Evolutionary conservation across 2,888 invertebrate genomes (phyloP).

Genomic region (Leptarthrus brevirostris): DNA sequence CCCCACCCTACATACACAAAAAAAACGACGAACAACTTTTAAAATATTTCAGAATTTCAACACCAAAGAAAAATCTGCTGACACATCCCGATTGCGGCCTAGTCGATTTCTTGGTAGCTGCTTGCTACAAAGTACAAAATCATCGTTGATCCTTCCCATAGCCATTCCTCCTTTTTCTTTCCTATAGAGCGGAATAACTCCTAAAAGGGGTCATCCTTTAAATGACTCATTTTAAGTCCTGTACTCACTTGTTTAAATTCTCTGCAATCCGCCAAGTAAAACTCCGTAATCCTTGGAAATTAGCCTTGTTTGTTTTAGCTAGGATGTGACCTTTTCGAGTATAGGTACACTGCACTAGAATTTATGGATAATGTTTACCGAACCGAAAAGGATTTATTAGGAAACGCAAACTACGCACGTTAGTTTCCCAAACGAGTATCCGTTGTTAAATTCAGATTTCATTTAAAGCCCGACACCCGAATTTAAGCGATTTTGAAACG

Average conservation of each 20-base stretch:
- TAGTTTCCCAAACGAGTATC: not conserved
- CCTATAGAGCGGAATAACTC: not conserved
- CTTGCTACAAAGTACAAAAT: conserved; percentile 11
- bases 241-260: conserved; percentile 25
- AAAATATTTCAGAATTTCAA: not conserved
- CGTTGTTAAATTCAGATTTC: not conserved
- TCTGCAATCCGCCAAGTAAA: conserved; percentile 5
- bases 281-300: conserved; percentile 20
- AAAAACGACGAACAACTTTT: too few species aligned
- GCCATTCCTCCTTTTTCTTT: not conserved
- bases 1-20: too few species aligned
- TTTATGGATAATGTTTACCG: conserved; percentile 4
- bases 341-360: conserved; percentile 30
- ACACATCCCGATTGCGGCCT: not conserved
- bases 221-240: conserved; percentile 20
- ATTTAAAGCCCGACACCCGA: conserved; percentile 4
- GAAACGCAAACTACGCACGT: conserved; percentile 5
- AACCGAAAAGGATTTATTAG: conserved; percentile 6
- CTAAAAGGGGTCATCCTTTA: conserved; percentile 33
- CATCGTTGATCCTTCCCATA: not conserved
- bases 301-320: not conserved
- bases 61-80: not conserved
- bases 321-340: conserved; percentile 7
- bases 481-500: not conserved
- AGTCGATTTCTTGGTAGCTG: conserved; percentile 2